These are phyloP conservation scores for Pseudoatta argentina DNA, from an alignment of 1,140 invertebrate genomes.

Conservation along the genomic window DNA sequence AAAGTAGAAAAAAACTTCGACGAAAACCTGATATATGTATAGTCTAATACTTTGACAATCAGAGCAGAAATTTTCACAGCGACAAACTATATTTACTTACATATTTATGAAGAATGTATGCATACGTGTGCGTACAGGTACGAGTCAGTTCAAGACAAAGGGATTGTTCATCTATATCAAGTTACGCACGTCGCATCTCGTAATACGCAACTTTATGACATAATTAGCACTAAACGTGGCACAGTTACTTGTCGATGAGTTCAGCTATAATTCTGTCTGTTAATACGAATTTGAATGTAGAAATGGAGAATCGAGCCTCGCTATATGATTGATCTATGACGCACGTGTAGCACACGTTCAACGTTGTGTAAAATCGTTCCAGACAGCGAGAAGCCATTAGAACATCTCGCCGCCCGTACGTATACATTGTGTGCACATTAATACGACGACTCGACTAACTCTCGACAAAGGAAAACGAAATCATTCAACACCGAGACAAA, in stretches of 20 bases:
- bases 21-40: slow-evolving; percentile 67
- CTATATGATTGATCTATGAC: slow-evolving; percentile 39
- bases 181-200: background rate
- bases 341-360: slow-evolving; percentile 71
- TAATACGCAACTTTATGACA: background rate
- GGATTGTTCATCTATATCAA: background rate
- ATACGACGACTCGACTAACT: slow-evolving; percentile 72
- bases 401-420: slow-evolving; percentile 55
- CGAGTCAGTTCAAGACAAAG: slow-evolving; percentile 29
- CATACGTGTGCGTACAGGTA: slow-evolving; percentile 74
- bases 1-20: slow-evolving; percentile 63
- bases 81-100: slow-evolving; percentile 76
- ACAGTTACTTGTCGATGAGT: background rate
- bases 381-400: slow-evolving; percentile 67
- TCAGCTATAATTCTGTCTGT: slow-evolving; percentile 12
- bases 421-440: slow-evolving; percentile 73
- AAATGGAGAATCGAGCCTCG: background rate
- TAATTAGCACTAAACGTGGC: slow-evolving; percentile 15
- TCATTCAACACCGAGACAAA: slow-evolving; percentile 77
- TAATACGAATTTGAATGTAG: background rate
- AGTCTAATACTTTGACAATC: slow-evolving; percentile 73
- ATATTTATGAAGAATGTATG: slow-evolving; percentile 74
- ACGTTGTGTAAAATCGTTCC: slow-evolving; percentile 69
- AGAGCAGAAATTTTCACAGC: slow-evolving; percentile 75
- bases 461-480: slow-evolving; percentile 72